These are phyloP conservation scores for Geotrypetes seraphini DNA, from an alignment of 2,797 vertebrate species.

Conservation along the genomic window DNA sequence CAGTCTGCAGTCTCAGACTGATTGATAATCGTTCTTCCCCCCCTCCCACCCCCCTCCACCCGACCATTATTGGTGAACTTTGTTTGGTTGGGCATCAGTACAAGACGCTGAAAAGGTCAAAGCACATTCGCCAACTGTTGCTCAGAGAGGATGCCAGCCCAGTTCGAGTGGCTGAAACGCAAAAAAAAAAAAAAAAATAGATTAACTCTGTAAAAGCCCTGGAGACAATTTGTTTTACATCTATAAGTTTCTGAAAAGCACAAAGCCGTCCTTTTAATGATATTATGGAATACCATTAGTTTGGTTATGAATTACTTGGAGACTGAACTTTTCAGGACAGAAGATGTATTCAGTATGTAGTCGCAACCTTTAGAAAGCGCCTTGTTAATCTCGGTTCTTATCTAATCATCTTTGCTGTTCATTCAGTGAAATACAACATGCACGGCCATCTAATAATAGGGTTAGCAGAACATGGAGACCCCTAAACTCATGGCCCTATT, in stretches of 20 bases:
- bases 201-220: constrained; percentile 1
- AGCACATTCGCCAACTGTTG: constrained; percentile 5
- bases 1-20: too few relatives aligned
- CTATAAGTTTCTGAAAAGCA: background rate
- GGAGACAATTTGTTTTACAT: constrained; percentile 30
- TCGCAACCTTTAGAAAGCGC: too few relatives aligned
- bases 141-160: constrained; percentile 1
- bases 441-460: too few relatives aligned
- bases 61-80: constrained; percentile 13
- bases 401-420: too few relatives aligned
- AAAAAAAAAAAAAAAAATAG: too few relatives aligned
- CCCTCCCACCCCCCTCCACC: too few relatives aligned
- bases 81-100: constrained; percentile 36
- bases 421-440: too few relatives aligned
- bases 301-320: background rate
- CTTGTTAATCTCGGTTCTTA: too few relatives aligned
- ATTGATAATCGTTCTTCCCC: too few relatives aligned
- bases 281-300: background rate
- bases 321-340: background rate
- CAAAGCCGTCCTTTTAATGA: background rate
- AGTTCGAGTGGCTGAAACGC: rapidly evolving
- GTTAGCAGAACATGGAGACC: too few relatives aligned
- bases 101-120: constrained; percentile 46
- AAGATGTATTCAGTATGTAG: background rate
- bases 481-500: too few relatives aligned